phyloP scores from a whole-genome alignment of 2,888 invertebrate species.

The Hypena proboscidalis region DNA sequence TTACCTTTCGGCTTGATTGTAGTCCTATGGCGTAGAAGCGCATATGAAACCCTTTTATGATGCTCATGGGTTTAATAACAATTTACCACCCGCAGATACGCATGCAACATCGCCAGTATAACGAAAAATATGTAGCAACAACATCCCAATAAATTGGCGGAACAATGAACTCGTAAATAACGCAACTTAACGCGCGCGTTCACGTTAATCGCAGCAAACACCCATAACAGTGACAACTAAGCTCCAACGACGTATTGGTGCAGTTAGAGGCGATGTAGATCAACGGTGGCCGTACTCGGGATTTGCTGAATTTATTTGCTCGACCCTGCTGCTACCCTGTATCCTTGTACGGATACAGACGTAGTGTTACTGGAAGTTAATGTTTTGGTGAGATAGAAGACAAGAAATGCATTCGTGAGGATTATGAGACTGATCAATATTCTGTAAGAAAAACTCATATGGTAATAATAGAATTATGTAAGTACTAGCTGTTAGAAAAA shows the following conservation, averaged over 20 bases:
- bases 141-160: constrained; percentile 3
- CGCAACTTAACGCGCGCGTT: constrained; percentile 31
- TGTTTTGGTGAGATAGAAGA: too few species aligned
- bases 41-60: too few species aligned
- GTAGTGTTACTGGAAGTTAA: constrained; percentile 31
- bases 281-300: constrained; percentile 66
- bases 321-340: constrained; percentile 52
- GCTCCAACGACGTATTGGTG: constrained; percentile 70
- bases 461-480: too few species aligned
- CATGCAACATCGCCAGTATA: neutral
- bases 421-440: too few species aligned
- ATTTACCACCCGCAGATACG: neutral
- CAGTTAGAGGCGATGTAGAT: constrained; percentile 71
- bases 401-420: too few species aligned
- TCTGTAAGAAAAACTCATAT: too few species aligned
- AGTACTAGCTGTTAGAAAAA: too few species aligned
- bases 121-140: neutral
- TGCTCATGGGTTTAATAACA: neutral
- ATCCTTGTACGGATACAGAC: constrained; percentile 29
- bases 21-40: too few species aligned
- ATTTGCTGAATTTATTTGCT: constrained; percentile 75
- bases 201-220: constrained; percentile 51
- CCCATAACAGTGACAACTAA: constrained; percentile 58
- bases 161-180: constrained; percentile 35
- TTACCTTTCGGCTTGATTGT: too few species aligned